phyloP scores from a whole-genome alignment of 2,888 invertebrate genomes.

The Bhutanitis thaidina region DNA sequence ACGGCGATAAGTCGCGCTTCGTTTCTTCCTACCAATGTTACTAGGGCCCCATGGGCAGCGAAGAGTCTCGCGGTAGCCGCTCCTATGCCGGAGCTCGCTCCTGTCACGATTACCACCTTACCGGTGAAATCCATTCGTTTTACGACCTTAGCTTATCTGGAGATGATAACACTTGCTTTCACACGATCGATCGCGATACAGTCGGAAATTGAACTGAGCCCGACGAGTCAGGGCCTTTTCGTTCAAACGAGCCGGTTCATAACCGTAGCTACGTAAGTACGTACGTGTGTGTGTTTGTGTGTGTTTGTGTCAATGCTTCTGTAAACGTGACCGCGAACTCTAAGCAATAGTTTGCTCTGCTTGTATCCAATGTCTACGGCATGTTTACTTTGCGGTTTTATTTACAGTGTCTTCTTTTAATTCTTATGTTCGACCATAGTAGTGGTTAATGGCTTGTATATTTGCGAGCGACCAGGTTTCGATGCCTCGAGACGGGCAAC shows the following conservation, averaged over 20 bases:
- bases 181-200: not conserved
- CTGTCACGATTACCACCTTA: constrained; percentile 53
- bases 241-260: not conserved
- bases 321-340: not conserved
- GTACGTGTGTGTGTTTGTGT: not conserved
- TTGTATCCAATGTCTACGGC: not conserved
- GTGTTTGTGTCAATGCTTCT: not conserved
- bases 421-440: too few relatives aligned
- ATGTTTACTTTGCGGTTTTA: not conserved
- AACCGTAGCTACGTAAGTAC: too few relatives aligned
- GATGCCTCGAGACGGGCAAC: too few relatives aligned
- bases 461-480: too few relatives aligned
- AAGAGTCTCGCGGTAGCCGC: constrained; percentile 53
- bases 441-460: too few relatives aligned
- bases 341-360: not conserved
- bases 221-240: not conserved
- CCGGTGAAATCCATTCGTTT: constrained; percentile 44
- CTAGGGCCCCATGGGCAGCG: constrained; percentile 42
- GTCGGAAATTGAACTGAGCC: not conserved
- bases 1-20: constrained; percentile 42
- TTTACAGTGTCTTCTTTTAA: too few relatives aligned
- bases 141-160: not conserved
- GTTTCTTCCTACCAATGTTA: constrained; percentile 50
- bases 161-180: not conserved
- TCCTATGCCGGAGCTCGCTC: constrained; percentile 57